These are phyloP conservation scores for Bubo scandiacus DNA, from an alignment of 2,113 vertebrate genomes.

Conservation along the genomic window DNA sequence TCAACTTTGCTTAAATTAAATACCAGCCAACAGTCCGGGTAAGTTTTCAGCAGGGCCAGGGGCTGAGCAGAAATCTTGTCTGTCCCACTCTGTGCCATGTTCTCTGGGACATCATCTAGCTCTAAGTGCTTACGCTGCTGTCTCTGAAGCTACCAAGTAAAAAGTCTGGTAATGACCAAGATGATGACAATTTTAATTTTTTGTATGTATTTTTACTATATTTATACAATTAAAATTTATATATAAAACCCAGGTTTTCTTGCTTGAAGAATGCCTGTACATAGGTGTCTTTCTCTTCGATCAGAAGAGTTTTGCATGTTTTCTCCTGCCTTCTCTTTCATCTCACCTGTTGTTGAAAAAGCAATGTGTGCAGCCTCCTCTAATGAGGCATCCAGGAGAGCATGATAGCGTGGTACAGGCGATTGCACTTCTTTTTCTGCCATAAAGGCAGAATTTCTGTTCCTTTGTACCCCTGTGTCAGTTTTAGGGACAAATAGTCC, in stretches of 20 bases:
- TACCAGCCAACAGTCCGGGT: not conserved
- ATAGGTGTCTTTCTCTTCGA: not conserved
- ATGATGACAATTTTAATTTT: not conserved
- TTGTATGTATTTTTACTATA: too few relatives aligned
- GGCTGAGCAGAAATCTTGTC: not conserved
- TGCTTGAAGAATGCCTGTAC: not conserved
- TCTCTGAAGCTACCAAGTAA: not conserved
- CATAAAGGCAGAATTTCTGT: not conserved
- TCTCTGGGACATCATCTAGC: not conserved
- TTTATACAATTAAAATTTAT: not conserved
- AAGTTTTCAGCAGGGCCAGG: not conserved
- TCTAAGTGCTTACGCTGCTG: not conserved
- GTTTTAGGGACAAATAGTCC: not conserved
- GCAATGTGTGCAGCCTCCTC: not conserved
- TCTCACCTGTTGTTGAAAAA: not conserved
- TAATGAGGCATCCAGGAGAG: not conserved
- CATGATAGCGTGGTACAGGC: fast-evolving
- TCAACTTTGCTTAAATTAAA: not conserved
- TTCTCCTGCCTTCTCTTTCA: not conserved
- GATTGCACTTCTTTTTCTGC: not conserved
- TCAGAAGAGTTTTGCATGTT: not conserved
- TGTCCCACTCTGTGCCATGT: not conserved
- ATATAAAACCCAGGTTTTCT: not conserved
- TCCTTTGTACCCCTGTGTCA: not conserved
- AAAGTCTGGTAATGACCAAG: not conserved